phyloP scores from a whole-genome alignment of 2,797 vertebrate genomes.

The Sebastes matsubarae region DNA sequence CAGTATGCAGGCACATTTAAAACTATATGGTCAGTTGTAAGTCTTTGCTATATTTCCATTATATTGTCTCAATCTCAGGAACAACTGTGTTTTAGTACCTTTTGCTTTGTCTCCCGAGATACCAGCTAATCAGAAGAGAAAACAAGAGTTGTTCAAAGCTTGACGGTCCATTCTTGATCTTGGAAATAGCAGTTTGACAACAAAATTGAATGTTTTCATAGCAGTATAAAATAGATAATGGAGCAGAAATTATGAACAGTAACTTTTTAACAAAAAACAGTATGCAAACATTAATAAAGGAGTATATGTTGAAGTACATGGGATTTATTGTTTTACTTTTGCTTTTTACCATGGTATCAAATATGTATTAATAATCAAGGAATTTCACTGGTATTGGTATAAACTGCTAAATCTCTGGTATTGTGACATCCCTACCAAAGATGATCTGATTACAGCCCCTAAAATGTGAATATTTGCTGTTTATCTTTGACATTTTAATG shows the following conservation, averaged over 20 bases:
- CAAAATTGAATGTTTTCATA: too few species aligned
- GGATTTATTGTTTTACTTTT: too few species aligned
- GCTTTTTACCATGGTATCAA: too few species aligned
- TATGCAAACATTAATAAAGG: too few species aligned
- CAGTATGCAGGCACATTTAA: conserved; percentile 3
- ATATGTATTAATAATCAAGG: too few species aligned
- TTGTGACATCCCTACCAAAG: too few species aligned
- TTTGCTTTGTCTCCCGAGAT: neutral
- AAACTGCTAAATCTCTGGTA: too few species aligned
- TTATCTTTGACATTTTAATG: neutral
- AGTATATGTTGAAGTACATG: too few species aligned
- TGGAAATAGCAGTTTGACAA: too few species aligned
- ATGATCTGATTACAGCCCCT: neutral
- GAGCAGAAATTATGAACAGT: too few species aligned
- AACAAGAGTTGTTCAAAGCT: neutral
- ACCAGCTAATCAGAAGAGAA: neutral
- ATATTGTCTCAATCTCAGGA: neutral
- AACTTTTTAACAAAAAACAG: rapidly evolving
- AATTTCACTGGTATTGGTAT: too few species aligned
- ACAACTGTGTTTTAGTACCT: neutral
- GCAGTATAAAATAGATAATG: too few species aligned
- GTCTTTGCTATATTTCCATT: conserved; percentile 11
- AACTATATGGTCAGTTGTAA: neutral
- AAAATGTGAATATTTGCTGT: neutral
- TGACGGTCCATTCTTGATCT: neutral